phyloP scores from a whole-genome alignment of 1,140 invertebrate species.

The Argopecten irradians region DNA sequence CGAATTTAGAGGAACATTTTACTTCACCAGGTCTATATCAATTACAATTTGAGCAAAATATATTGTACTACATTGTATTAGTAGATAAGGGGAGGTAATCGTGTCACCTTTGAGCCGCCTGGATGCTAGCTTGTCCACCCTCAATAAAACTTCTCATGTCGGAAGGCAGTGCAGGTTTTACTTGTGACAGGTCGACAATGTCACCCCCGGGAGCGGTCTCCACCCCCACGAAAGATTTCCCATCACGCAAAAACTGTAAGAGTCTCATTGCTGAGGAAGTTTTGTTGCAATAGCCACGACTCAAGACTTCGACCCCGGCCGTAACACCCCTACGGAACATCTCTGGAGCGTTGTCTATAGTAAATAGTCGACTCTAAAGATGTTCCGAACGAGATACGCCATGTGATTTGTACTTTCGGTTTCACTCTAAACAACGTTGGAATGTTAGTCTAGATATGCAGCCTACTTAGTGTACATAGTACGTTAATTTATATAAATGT shows the following conservation, averaged over 20 bases:
- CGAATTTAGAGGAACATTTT: no score
- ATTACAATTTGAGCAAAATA: no score
- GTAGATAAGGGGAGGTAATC: background rate
- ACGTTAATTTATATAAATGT: no score
- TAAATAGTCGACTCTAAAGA: background rate
- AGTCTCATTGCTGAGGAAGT: slow-evolving; percentile 61
- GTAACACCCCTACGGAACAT: background rate
- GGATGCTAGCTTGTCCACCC: slow-evolving; percentile 56
- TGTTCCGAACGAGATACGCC: background rate
- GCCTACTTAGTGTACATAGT: no score
- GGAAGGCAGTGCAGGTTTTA: slow-evolving; percentile 57
- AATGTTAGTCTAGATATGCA: background rate
- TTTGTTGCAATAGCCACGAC: background rate
- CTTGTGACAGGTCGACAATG: slow-evolving; percentile 64
- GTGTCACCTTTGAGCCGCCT: slow-evolving; percentile 61
- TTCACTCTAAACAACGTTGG: background rate
- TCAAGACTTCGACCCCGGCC: background rate
- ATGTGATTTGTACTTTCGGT: background rate
- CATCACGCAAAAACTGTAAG: slow-evolving; percentile 66
- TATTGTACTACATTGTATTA: no score
- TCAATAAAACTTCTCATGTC: slow-evolving; percentile 68
- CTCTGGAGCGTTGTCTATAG: background rate
- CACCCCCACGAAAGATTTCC: slow-evolving; percentile 57
- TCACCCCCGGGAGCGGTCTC: slow-evolving; percentile 64
- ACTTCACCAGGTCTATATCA: no score